Evolutionary conservation across 2,797 vertebrate genomes (phyloP), one percentile per base, ranked within the genome.

Genomic region (Anguilla pacifica): DNA sequence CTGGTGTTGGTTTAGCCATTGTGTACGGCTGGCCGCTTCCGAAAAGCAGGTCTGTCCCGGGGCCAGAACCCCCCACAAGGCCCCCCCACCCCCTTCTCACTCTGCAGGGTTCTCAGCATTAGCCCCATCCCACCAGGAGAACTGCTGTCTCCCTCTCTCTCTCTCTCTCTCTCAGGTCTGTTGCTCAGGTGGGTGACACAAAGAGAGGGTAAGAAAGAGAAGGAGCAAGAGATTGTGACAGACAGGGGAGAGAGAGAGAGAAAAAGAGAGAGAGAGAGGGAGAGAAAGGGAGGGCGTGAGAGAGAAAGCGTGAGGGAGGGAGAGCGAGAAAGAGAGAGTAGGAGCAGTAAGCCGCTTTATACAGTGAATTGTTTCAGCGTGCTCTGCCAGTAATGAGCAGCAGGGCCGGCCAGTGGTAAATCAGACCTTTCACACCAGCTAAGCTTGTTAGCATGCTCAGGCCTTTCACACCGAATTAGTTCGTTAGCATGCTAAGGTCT

Each of bases 1-100:
- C 92, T 94, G 95, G 96, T 98, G 97, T 98, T 98, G 97, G 97
- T 98, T 98, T 98, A 97, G 97, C 96, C 96, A 98, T 98, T 98
- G 97, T 94, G 93, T 97, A 98, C 87, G 97, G 97, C 97, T 98
- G 96, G 96, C 95, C 96, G 96, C 93, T 91, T 96, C 96, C 97
- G 96, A 97, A 98, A 97, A 97, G 95, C 92, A 92, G 88, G 96
- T 96, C 96, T 97, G 97, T 98, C 97, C 97, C 95, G 94, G 91
- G 95, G 93, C 96, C 94, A 95, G 95, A 96, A 96, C 96, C 96
- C 96, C 96, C 94, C 95, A 96, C 96, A 96, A 96, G 94, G 95
- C 93, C 94, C 95, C 95, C 96, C 35, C 35, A 35, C 35, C 35
- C 35, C 35, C 35, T 35, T 96, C 94, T 96, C 92, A 90, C 92